These are phyloP conservation scores for Sclerurus mexicanus DNA, from an alignment of 2,113 vertebrate genomes.

Conservation along the genomic window DNA sequence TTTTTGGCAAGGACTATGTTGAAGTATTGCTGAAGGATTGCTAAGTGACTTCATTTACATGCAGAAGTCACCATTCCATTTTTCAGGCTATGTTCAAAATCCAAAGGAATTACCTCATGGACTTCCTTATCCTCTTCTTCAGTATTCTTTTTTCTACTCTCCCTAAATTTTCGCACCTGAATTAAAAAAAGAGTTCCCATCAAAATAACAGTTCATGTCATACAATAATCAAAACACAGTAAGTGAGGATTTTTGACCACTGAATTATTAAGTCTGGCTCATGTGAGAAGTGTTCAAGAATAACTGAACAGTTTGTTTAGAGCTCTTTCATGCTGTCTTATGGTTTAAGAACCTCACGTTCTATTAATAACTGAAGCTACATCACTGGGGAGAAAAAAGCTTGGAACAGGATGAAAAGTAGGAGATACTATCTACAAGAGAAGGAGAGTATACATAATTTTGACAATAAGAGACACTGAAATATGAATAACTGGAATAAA, in stretches of 20 bases:
- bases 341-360: neutral
- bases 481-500: neutral
- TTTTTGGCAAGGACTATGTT: neutral
- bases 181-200: neutral
- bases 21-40: neutral
- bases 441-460: neutral
- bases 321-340: neutral
- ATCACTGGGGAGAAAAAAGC: neutral
- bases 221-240: neutral
- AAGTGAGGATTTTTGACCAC: neutral
- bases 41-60: neutral
- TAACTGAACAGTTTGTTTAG: neutral
- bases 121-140: slow-evolving; percentile 92
- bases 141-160: slow-evolving; percentile 85
- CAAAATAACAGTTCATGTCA: neutral
- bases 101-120: slow-evolving; percentile 77
- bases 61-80: neutral
- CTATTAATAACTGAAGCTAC: neutral
- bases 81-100: neutral
- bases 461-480: neutral
- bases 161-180: slow-evolving; percentile 86
- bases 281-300: neutral
- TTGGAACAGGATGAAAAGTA: neutral
- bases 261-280: neutral
- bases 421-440: neutral